Conservation (phyloP, 35 echinoderm and acorn worm species). For the Lytechinus variegatus region DNA sequence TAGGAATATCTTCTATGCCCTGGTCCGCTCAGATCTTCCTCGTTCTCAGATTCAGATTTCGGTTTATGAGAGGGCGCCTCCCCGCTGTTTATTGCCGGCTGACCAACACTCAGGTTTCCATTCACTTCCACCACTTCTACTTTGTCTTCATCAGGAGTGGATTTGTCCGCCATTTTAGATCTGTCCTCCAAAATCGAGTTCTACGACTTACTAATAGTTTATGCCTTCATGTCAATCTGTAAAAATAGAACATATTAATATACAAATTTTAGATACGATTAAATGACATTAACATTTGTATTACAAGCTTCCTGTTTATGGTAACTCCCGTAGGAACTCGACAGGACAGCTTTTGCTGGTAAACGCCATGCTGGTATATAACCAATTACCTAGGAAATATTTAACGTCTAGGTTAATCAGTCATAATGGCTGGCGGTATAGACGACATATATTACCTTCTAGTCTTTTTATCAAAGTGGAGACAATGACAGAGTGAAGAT, state of each 20-base stretch:
- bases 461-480: too few relatives aligned
- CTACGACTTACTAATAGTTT: neutral
- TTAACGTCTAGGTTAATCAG: too few relatives aligned
- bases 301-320: too few relatives aligned
- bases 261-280: neutral
- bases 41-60: neutral
- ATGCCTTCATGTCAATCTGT: neutral
- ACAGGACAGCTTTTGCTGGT: too few relatives aligned
- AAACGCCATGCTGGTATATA: too few relatives aligned
- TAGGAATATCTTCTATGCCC: conserved; percentile 31
- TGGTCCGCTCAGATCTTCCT: conserved; percentile 22
- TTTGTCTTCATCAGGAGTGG: neutral
- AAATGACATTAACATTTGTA: too few relatives aligned
- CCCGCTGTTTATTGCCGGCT: conserved; percentile 11
- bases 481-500: too few relatives aligned
- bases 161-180: neutral
- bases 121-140: neutral
- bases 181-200: neutral
- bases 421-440: too few relatives aligned
- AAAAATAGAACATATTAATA: neutral
- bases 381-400: too few relatives aligned
- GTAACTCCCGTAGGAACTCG: too few relatives aligned
- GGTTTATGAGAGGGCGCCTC: neutral
- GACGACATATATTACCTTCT: too few relatives aligned
- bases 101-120: conserved; percentile 28